Evolutionary conservation across 2,113 vertebrate species (phyloP).

Genomic region (Brachypteracias leptosomus): DNA sequence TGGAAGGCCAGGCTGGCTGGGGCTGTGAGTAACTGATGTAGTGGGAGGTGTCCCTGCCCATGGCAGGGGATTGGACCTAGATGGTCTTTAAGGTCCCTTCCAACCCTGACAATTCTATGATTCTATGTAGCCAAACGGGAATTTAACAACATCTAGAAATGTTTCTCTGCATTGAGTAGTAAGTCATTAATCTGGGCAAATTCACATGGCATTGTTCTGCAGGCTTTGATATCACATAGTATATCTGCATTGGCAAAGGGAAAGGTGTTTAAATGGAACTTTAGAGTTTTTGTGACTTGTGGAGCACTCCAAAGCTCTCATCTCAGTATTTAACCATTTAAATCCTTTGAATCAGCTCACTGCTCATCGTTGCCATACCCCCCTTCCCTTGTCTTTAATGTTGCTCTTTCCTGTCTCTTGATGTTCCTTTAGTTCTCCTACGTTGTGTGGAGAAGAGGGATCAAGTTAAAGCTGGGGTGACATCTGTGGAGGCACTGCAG

Average conservation of each 20-base stretch:
- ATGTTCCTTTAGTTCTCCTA: not conserved
- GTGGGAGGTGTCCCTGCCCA: too few species aligned
- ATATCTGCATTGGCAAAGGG: not conserved
- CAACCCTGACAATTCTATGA: too few species aligned
- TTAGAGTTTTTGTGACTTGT: not conserved
- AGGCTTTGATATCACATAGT: not conserved
- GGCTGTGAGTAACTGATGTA: too few species aligned
- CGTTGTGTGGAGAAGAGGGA: not conserved
- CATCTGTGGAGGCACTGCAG: not conserved
- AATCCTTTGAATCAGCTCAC: not conserved
- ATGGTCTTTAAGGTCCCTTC: too few species aligned
- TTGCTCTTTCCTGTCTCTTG: not conserved
- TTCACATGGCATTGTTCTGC: not conserved
- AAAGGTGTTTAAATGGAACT: not conserved
- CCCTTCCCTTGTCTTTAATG: not conserved
- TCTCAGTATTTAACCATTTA: not conserved
- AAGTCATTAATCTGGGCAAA: not conserved
- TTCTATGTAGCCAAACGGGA: not conserved
- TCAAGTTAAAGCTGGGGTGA: not conserved
- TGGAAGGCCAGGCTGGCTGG: too few species aligned
- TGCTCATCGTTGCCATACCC: rapidly evolving
- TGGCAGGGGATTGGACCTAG: too few species aligned
- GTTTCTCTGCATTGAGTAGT: not conserved
- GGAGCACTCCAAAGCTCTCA: not conserved
- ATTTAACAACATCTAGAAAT: not conserved